Percentiles rank a stretch among this genome's conserved stretches.
These are phyloP conservation scores for Holcopasites calliopsidis DNA, from an alignment of 1,140 invertebrate species.

Conservation along the genomic window DNA sequence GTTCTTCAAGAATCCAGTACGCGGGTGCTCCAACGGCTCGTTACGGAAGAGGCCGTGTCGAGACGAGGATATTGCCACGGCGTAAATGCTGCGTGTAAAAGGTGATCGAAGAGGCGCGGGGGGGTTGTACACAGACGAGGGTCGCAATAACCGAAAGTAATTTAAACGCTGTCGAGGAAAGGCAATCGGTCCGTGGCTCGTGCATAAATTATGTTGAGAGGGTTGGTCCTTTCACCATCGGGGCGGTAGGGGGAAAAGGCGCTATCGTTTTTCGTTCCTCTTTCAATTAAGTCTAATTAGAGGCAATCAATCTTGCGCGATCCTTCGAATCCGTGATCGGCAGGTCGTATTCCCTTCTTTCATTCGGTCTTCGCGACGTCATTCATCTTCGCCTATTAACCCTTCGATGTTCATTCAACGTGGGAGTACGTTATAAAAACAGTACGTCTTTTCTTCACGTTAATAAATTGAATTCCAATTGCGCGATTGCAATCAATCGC, in stretches of 20 bases:
- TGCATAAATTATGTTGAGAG: slow-evolving; percentile 49
- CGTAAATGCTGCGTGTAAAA: slow-evolving; percentile 69
- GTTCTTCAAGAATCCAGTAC: slow-evolving; percentile 62
- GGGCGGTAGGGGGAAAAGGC: not conserved
- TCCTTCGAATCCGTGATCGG: not conserved
- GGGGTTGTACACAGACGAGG: slow-evolving; percentile 19
- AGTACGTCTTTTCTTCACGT: too few species aligned
- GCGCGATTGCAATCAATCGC: too few species aligned
- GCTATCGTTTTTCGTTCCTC: slow-evolving; percentile 25
- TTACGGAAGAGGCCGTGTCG: slow-evolving; percentile 63
- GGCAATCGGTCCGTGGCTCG: slow-evolving; percentile 19
- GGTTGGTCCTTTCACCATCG: not conserved
- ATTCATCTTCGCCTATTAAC: slow-evolving; percentile 6
- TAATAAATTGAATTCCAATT: too few species aligned
- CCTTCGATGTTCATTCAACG: not conserved
- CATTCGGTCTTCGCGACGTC: not conserved
- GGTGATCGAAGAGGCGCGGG: not conserved
- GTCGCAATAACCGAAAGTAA: slow-evolving; percentile 53
- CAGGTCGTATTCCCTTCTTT: not conserved
- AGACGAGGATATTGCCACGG: slow-evolving; percentile 68
- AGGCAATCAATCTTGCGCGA: slow-evolving; percentile 23
- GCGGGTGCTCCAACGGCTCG: slow-evolving; percentile 48
- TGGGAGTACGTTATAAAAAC: too few species aligned
- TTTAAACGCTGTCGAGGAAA: slow-evolving; percentile 43
- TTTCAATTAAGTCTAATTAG: slow-evolving; percentile 42